phyloP scores from a whole-genome alignment of 2,113 vertebrate species.

The Psilopogon haemacephalus region DNA sequence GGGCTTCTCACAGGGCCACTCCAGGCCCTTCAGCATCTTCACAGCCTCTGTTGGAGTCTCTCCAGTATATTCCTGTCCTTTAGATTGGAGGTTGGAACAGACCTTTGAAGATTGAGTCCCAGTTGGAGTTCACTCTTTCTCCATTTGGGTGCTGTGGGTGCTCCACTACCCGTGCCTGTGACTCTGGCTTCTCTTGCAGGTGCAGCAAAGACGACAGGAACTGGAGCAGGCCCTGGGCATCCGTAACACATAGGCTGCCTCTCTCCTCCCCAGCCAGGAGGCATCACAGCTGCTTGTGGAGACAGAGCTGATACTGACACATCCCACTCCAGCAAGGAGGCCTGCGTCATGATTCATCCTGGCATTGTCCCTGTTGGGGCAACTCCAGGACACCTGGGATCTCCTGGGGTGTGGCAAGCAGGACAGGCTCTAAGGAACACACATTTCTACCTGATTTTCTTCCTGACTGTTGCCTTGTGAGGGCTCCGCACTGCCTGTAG shows the following conservation, averaged over 20 bases:
- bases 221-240: constrained; percentile 97
- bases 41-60: too few relatives aligned
- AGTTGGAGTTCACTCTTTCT: not conserved
- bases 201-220: constrained; percentile 96
- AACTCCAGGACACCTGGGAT: not conserved
- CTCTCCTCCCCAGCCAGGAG: not conserved
- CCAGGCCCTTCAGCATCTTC: too few relatives aligned
- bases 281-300: constrained; percentile 36
- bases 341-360: not conserved
- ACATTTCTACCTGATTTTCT: constrained; percentile 68
- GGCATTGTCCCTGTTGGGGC: constrained; percentile 23
- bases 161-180: not conserved
- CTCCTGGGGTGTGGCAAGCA: constrained; percentile 16
- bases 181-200: constrained; percentile 72
- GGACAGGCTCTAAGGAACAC: constrained; percentile 62
- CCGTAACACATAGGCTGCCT: constrained; percentile 87
- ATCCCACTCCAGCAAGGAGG: constrained; percentile 30
- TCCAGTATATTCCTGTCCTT: not conserved
- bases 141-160: not conserved
- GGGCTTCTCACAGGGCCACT: too few relatives aligned
- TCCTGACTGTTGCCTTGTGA: constrained; percentile 57
- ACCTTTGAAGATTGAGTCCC: not conserved
- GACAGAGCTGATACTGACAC: constrained; percentile 59
- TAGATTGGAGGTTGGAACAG: not conserved
- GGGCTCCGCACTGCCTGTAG: not conserved